phyloP scores from a whole-genome alignment of 2,113 vertebrate species.

The Trinectes maculatus region DNA sequence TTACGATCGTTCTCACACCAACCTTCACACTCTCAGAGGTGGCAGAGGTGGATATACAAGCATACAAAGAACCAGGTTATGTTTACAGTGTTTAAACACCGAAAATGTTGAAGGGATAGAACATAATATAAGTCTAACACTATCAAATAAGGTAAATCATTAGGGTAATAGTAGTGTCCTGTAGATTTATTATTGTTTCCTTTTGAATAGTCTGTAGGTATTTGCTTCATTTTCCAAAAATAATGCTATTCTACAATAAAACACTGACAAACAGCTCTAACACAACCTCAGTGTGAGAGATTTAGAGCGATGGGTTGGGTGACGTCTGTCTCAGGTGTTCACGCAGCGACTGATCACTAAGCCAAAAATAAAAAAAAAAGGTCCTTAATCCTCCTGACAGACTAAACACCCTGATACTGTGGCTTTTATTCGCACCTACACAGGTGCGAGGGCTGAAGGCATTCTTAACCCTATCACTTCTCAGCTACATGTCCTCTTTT shows the following conservation, averaged over 20 bases:
- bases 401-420: constrained; percentile 71
- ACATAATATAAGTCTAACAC: background rate
- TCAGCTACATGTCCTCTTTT: background rate
- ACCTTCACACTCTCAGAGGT: constrained; percentile 47
- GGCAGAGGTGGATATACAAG: background rate
- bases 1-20: constrained; percentile 70
- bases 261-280: background rate
- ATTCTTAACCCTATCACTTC: constrained; percentile 24
- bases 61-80: background rate
- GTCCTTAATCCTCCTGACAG: constrained; percentile 68
- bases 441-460: constrained; percentile 64
- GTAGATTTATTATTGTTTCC: background rate
- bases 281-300: constrained; percentile 5
- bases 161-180: background rate
- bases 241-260: background rate
- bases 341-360: constrained; percentile 38
- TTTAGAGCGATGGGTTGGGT: constrained; percentile 25
- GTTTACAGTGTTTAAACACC: constrained; percentile 1
- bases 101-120: too few species aligned
- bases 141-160: background rate
- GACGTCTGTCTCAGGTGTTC: constrained; percentile 41
- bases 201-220: background rate
- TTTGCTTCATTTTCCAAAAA: background rate
- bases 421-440: constrained; percentile 52
- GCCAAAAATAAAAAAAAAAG: constrained; percentile 55